Percentiles rank a stretch among this genome's conserved stretches.
These are phyloP conservation scores for Toxotes lorentzi DNA, from an alignment of 2,797 vertebrate species.

Conservation along the genomic window DNA sequence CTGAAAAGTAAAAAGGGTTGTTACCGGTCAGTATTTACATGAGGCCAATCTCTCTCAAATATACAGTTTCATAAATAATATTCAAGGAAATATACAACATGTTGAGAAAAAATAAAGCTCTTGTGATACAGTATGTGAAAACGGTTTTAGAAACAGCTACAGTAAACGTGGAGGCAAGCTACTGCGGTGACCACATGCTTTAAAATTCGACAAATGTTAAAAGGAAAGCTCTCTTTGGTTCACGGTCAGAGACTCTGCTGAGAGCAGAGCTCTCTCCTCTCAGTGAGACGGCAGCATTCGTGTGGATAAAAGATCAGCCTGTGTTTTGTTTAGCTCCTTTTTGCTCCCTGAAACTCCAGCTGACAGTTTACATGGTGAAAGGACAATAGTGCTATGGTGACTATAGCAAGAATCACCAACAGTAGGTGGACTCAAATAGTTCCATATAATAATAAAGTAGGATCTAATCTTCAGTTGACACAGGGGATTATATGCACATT, in stretches of 20 bases:
- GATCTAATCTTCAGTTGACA: conserved; percentile 42
- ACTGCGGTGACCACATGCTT: conserved; percentile 43
- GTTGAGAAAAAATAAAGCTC: conserved; percentile 69
- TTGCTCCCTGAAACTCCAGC: conserved; percentile 36
- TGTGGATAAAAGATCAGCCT: neutral
- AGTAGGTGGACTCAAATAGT: conserved; percentile 38
- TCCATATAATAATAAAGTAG: conserved; percentile 25
- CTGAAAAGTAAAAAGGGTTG: conserved; percentile 63
- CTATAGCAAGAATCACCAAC: conserved; percentile 43
- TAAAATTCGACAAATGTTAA: conserved; percentile 40
- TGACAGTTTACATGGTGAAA: conserved; percentile 42
- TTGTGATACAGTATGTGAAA: conserved; percentile 72
- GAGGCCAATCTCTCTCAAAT: conserved; percentile 62
- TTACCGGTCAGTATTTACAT: conserved; percentile 64
- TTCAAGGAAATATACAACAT: conserved; percentile 72
- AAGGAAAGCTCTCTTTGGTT: conserved; percentile 69
- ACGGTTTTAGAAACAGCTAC: conserved; percentile 63
- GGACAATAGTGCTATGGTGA: conserved; percentile 32
- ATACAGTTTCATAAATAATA: conserved; percentile 82
- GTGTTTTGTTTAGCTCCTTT: neutral
- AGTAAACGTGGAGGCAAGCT: conserved; percentile 51
- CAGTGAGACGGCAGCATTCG: conserved; percentile 1
- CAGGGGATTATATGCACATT: conserved; percentile 41
- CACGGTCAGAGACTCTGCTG: conserved; percentile 37
- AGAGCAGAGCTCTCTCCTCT: conserved; percentile 5